Conservation (phyloP, 2,113 vertebrate species). For the Tetraodon nigroviridis region DNA sequence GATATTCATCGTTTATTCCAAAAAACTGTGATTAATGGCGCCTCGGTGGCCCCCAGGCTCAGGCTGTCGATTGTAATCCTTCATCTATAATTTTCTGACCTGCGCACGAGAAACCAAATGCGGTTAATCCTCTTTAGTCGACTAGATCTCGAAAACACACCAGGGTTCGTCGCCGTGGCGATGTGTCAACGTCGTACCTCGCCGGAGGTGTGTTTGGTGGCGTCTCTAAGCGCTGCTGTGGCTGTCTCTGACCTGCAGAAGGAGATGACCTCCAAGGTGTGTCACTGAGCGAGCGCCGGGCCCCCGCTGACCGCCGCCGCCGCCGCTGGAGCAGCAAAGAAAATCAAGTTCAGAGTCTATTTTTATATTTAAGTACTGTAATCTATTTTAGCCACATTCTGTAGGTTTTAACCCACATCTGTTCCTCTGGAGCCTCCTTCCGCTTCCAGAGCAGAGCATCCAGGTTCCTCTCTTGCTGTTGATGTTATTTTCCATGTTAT, state of each 20-base stretch:
- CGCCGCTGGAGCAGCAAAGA: conserved; percentile 51
- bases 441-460: conserved; percentile 71
- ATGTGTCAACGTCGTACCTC: too few species aligned
- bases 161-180: too few species aligned
- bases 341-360: conserved; percentile 71
- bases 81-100: too few species aligned
- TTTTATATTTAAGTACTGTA: conserved; percentile 80
- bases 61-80: too few species aligned
- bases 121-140: too few species aligned
- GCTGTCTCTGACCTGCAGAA: conserved; percentile 75
- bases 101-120: too few species aligned
- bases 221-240: background rate
- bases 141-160: too few species aligned
- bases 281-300: conserved; percentile 77
- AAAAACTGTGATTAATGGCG: too few species aligned
- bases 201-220: background rate
- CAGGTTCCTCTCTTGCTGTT: conserved; percentile 57
- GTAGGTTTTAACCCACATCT: conserved; percentile 57
- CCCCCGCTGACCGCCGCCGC: conserved; percentile 36
- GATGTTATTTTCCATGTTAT: conserved; percentile 48
- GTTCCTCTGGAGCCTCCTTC: conserved; percentile 39
- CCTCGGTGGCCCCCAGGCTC: too few species aligned
- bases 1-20: too few species aligned
- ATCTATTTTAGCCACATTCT: conserved; percentile 71
- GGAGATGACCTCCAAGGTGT: conserved; percentile 95